Evolutionary conservation across 2,113 vertebrate species (phyloP), one percentile per base, ranked within the genome.

Genomic region (Misgurnus anguillicaudatus): DNA sequence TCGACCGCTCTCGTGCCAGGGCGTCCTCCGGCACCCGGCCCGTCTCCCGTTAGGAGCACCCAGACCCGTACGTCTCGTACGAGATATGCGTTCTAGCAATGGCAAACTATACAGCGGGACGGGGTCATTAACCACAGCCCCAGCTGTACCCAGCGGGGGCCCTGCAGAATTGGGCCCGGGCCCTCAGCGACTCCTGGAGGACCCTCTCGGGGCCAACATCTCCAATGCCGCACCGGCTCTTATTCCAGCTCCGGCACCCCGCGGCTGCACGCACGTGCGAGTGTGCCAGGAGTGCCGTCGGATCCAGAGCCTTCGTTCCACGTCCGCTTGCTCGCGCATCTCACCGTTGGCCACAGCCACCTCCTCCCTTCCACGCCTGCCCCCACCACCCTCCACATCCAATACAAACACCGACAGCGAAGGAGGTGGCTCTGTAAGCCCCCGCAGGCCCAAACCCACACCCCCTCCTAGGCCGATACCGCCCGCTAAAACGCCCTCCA

Each of bases 211-310:
- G 78, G 92, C 80, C 84, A 91, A 86, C 42, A 14, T 88, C n/a
- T 81, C 86, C 75, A 86, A 87, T 69, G 86, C 89, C 65, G 81
- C 87, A 1, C 68, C 86, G 7, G 86, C 90, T 21, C 84, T 88
- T 68, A 17, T 77, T 5, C 70, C 82, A 4, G 24, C 80, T 2
- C 74, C 67, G 4, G 71, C 80, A 4, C 65, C 80, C 16, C 91
- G 91, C 51, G 84, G 88, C 85, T 93, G 92, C 86, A 85, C 89
- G 31, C 92, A 92, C 6, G 90, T 93, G 48, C 86, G 92, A 36
- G 91, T 93, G 84, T 93, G 92, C 82, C 95, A 95, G 87, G 95
- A 96, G 90, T 96, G 95, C 88, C 89, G 95, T 78, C 89, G 95
- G 86, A 96, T 96, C 89, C 95, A 96, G 92, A 94, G 90, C 82